These are phyloP conservation scores for Caranx melampygus DNA, from an alignment of 2,113 vertebrate species.

Conservation along the genomic window DNA sequence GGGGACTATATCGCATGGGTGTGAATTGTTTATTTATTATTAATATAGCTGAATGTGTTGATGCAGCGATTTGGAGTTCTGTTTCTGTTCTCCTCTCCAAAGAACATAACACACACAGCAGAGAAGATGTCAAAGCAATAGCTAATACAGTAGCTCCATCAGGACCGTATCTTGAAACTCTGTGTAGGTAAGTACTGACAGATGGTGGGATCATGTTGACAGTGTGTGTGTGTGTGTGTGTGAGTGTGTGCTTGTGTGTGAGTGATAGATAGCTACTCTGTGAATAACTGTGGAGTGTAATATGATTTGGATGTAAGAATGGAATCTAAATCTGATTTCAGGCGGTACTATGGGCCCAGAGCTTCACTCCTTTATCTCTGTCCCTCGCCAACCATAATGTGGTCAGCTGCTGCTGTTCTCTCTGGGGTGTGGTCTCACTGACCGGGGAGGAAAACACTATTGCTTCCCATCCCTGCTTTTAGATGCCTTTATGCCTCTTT, in stretches of 20 bases:
- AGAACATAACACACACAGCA: background rate
- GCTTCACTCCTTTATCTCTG: slow-evolving; percentile 71
- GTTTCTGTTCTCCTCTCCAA: slow-evolving; percentile 28
- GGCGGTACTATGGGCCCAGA: slow-evolving; percentile 66
- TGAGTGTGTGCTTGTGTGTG: slow-evolving; percentile 48
- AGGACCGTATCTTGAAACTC: slow-evolving; percentile 47
- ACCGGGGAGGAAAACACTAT: slow-evolving; percentile 62
- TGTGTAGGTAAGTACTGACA: slow-evolving; percentile 65
- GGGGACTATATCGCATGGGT: slow-evolving; percentile 24
- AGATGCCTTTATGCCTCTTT: slow-evolving; percentile 26
- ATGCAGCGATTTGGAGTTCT: slow-evolving; percentile 16
- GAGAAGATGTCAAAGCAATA: slow-evolving; percentile 31
- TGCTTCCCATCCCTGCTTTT: slow-evolving; percentile 45
- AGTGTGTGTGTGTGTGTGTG: slow-evolving; percentile 50
- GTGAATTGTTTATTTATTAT: slow-evolving; percentile 17
- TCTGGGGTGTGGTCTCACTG: slow-evolving; percentile 63
- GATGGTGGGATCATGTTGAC: slow-evolving; percentile 70
- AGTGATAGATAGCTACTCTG: slow-evolving; percentile 71
- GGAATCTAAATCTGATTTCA: slow-evolving; percentile 78
- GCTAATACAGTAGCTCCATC: slow-evolving; percentile 40
- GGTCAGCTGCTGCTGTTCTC: slow-evolving; percentile 63
- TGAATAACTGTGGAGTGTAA: slow-evolving; percentile 72
- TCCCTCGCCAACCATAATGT: slow-evolving; percentile 62
- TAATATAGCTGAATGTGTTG: slow-evolving; percentile 18
- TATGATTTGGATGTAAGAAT: slow-evolving; percentile 75